Evolutionary conservation across 2,888 invertebrate genomes (phyloP), one percentile per base, ranked within the genome.

Genomic region (Nymphalis polychloros): DNA sequence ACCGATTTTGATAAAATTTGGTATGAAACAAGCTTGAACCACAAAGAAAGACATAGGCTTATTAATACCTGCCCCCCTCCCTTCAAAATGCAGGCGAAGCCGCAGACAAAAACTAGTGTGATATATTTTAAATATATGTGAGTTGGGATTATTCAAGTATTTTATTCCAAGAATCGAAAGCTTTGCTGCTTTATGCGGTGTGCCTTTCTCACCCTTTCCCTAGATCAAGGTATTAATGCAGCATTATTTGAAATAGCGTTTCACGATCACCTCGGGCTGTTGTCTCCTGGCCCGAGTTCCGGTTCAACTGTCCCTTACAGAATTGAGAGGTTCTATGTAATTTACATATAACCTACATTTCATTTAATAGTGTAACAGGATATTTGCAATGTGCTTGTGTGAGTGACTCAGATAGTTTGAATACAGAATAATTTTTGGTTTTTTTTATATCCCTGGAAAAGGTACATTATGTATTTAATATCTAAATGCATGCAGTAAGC

Each of bases 241-340:
- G 65, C 71, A 67, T 68, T 69, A 71, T 73, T 74, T 67, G 60
- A 67, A 67, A 66, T 62, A 71, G 63, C 68, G 71, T 69, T 71
- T 65, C 70, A 70, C 67, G 67, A 70, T 52, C 68, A 71, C 76
- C 75, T 69, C 73, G 65, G 76, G 77, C 74, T 50, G 59, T 65
- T 73, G 73, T 71, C 74, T 75, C 72, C 63, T 68, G 65, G 66
- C 73, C 70, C 73, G 61, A 64, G 73, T 73, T 72, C 73, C 71
- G 72, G 73, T 74, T 75, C 72, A 71, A 68, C 74, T 75, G 73
- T 77, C 75, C 72, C 74, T 71, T 71, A 69, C 62, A 64, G 68
- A 76, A 76, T 78, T 79, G 79, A 76, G 76, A 69, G 74, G 75
- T 78, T 78, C 71, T 73, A 69, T 69, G 68, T 71, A 73, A 73